phyloP scores from a whole-genome alignment of 2,797 vertebrate species.

The Steatocranus sp. region DNA sequence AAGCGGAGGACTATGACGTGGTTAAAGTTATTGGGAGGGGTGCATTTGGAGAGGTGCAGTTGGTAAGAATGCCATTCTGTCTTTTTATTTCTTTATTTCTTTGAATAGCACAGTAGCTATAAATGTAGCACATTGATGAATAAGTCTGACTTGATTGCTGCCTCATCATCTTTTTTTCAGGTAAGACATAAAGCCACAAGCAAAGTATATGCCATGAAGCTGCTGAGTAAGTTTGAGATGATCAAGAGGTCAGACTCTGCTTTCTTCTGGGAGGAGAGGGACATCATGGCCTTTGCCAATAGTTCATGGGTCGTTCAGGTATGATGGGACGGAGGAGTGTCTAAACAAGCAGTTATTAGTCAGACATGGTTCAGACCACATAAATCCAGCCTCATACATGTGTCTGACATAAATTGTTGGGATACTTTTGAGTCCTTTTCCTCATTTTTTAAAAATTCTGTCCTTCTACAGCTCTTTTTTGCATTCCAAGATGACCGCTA shows the following conservation, averaged over 20 bases:
- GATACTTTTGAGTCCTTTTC: neutral
- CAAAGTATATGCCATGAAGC: slow-evolving; percentile 98
- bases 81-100: neutral
- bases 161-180: slow-evolving; percentile 53
- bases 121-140: neutral
- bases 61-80: slow-evolving; percentile 78
- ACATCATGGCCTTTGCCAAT: slow-evolving; percentile 99
- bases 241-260: slow-evolving; percentile 99
- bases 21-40: slow-evolving; percentile 99
- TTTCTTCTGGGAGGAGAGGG: slow-evolving; percentile 99
- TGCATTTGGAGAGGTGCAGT: slow-evolving; percentile 96
- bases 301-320: slow-evolving; percentile 99
- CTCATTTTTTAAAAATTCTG: neutral
- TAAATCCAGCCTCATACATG: neutral
- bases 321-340: slow-evolving; percentile 1
- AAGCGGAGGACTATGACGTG: slow-evolving; percentile 98
- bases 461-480: slow-evolving; percentile 85
- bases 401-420: neutral
- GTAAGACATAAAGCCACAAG: slow-evolving; percentile 94
- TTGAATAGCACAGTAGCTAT: neutral
- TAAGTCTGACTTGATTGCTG: neutral
- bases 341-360: neutral
- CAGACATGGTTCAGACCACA: neutral
- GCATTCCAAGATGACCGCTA: slow-evolving; percentile 98
- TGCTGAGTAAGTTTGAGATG: slow-evolving; percentile 99